These are phyloP conservation scores for Glossophaga mutica DNA, from an alignment of 2,797 vertebrate genomes.

Conservation along the genomic window DNA sequence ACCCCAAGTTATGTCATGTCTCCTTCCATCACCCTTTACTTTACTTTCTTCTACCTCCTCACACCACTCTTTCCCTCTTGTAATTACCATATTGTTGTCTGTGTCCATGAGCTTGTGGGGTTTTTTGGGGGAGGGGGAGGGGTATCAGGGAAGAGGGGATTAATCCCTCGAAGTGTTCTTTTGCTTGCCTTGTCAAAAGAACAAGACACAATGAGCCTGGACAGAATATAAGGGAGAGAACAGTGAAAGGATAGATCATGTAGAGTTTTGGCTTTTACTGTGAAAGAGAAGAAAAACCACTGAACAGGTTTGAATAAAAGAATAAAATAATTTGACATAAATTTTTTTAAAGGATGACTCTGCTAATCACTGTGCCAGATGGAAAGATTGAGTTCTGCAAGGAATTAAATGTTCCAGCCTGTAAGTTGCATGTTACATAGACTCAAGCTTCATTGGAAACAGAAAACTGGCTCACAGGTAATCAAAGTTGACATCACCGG, in stretches of 20 bases:
- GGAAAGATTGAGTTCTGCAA: neutral
- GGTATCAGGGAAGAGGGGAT: no score
- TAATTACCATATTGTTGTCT: neutral
- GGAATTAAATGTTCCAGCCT: neutral
- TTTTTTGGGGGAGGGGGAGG: no score
- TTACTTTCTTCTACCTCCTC: neutral
- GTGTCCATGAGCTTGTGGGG: neutral
- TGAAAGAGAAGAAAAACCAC: neutral
- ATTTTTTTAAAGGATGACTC: neutral
- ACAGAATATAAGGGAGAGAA: neutral
- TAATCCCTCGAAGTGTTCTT: neutral
- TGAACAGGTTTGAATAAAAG: neutral
- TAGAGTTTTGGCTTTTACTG: neutral
- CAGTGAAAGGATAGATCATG: neutral
- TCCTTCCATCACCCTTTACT: neutral
- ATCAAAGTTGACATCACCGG: neutral
- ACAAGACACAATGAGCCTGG: neutral
- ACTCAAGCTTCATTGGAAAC: neutral
- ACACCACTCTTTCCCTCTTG: neutral
- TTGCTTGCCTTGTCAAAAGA: neutral
- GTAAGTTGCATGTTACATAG: neutral
- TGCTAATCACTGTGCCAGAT: neutral
- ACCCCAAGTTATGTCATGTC: neutral
- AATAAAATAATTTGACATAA: neutral
- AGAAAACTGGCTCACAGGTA: neutral